Evolutionary conservation across 2,797 vertebrate species (phyloP).

Genomic region (Catamblyrhynchus diadema): DNA sequence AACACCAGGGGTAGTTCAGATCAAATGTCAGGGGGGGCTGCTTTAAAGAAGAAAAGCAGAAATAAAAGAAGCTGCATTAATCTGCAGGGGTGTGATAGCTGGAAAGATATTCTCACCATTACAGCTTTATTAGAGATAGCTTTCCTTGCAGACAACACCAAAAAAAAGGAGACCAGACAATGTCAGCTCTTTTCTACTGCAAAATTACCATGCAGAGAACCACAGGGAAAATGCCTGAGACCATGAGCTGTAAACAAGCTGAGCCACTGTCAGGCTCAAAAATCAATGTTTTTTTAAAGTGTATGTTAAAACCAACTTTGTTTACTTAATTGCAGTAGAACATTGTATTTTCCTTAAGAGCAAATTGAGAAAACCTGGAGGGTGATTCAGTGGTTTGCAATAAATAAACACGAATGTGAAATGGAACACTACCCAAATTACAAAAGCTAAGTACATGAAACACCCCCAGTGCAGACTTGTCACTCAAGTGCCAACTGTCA

Average conservation of each 20-base stretch:
- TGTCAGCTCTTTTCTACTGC: slow-evolving; percentile 15
- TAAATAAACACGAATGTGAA: slow-evolving; percentile 35
- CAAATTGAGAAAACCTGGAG: slow-evolving; percentile 51
- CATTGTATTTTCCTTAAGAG: slow-evolving; percentile 52
- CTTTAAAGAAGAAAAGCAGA: not conserved
- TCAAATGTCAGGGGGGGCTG: not conserved
- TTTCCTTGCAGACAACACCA: not conserved
- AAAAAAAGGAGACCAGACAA: slow-evolving; percentile 34
- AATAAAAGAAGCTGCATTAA: not conserved
- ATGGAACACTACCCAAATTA: not conserved
- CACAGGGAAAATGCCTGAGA: slow-evolving; percentile 41
- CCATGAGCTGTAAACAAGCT: not conserved
- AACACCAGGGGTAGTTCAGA: not conserved
- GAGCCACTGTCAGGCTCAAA: slow-evolving; percentile 40
- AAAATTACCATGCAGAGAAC: slow-evolving; percentile 34
- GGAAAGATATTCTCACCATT: not conserved
- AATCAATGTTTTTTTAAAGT: slow-evolving; percentile 51
- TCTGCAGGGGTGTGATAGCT: not conserved
- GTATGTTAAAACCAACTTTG: slow-evolving; percentile 43
- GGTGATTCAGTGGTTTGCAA: slow-evolving; percentile 19
- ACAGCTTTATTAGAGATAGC: not conserved
- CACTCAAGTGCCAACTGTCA: slow-evolving; percentile 42
- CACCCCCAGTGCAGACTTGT: slow-evolving; percentile 36
- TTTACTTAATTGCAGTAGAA: slow-evolving; percentile 57
- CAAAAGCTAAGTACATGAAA: slow-evolving; percentile 18